Conservation (phyloP, 2,797 vertebrate species). For the Silurus lanzhouensis region DNA sequence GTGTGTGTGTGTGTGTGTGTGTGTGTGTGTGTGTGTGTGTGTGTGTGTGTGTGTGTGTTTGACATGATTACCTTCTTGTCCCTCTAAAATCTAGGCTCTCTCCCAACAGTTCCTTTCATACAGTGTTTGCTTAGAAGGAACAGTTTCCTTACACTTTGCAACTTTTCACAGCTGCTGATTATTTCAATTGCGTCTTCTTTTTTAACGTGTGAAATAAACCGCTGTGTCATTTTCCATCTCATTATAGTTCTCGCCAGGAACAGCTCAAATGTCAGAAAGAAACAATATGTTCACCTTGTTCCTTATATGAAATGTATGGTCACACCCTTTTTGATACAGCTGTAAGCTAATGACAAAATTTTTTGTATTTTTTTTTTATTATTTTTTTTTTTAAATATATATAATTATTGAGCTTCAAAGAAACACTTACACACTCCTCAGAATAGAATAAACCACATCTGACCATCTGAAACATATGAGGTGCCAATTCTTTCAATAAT, state of each 20-base stretch:
- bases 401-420: too few species aligned
- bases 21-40: slow-evolving; percentile 9
- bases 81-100: slow-evolving; percentile 37
- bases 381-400: too few species aligned
- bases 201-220: slow-evolving; percentile 41
- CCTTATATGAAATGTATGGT: slow-evolving; percentile 5
- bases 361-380: too few species aligned
- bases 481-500: not conserved
- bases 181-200: slow-evolving; percentile 46
- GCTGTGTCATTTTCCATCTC: slow-evolving; percentile 2
- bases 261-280: not conserved
- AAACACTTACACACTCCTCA: not conserved
- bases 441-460: too few species aligned
- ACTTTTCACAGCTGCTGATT: slow-evolving; percentile 23
- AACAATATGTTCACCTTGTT: not conserved
- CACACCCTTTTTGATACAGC: not conserved
- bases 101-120: slow-evolving; percentile 33
- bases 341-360: slow-evolving; percentile 14
- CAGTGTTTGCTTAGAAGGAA: slow-evolving; percentile 26
- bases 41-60: not conserved
- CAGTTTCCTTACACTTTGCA: slow-evolving; percentile 28
- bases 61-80: slow-evolving; percentile 46
- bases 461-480: too few species aligned
- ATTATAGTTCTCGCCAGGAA: slow-evolving; percentile 15
- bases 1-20: not conserved